phyloP scores from a whole-genome alignment of 1,140 invertebrate species.

The Telenomus remus region DNA sequence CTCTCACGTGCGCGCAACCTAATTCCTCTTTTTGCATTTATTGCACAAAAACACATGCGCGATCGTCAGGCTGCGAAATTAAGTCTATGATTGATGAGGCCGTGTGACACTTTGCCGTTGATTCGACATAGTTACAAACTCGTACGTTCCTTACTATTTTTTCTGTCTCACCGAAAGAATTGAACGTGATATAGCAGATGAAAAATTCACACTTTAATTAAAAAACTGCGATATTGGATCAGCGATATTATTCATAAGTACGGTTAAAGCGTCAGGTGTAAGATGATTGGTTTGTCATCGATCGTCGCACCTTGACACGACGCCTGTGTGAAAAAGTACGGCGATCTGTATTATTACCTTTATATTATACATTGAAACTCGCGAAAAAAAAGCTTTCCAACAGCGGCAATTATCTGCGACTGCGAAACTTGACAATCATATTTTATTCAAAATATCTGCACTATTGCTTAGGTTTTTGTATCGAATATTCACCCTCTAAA shows the following conservation, averaged over 20 bases:
- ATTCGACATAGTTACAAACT: slow-evolving; percentile 11
- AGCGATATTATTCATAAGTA: not conserved
- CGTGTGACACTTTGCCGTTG: too few relatives aligned
- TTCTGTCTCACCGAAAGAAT: too few relatives aligned
- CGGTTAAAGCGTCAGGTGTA: slow-evolving; percentile 51
- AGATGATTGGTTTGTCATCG: slow-evolving; percentile 60
- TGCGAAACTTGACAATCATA: not conserved
- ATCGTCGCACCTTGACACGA: slow-evolving; percentile 50
- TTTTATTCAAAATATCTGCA: too few relatives aligned
- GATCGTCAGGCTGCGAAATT: slow-evolving; percentile 32
- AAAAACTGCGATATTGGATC: too few relatives aligned
- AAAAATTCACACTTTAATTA: too few relatives aligned
- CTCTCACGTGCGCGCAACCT: not conserved
- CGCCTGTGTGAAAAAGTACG: slow-evolving; percentile 38
- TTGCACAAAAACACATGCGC: slow-evolving; percentile 17
- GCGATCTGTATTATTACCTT: slow-evolving; percentile 31
- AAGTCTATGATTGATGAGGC: too few relatives aligned
- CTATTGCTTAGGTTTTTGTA: too few relatives aligned
- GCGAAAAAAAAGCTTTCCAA: slow-evolving; percentile 28
- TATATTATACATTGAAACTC: slow-evolving; percentile 47
- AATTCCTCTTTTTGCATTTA: not conserved
- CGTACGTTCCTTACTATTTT: too few relatives aligned
- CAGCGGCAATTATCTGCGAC: slow-evolving; percentile 26
- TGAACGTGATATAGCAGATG: too few relatives aligned
- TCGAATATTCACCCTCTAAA: too few relatives aligned